These are phyloP conservation scores for Agrochola lychnidis DNA, from an alignment of 2,888 invertebrate species.

Conservation along the genomic window DNA sequence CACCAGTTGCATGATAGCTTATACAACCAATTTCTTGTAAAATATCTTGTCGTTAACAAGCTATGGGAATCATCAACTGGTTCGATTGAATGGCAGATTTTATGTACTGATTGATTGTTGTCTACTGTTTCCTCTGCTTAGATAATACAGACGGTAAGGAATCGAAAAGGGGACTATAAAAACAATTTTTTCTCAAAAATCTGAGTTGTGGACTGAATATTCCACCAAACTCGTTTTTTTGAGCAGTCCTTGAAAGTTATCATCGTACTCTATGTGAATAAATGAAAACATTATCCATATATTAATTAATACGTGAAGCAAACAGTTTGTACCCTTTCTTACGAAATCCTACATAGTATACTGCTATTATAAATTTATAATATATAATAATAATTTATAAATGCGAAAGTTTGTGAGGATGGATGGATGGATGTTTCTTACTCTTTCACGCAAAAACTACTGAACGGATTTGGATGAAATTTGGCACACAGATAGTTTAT, in stretches of 20 bases:
- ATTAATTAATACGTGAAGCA: too few relatives aligned
- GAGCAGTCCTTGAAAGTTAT: background rate
- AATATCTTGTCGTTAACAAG: background rate
- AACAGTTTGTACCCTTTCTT: too few relatives aligned
- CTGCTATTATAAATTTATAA: too few relatives aligned
- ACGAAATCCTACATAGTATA: too few relatives aligned
- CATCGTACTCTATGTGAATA: background rate
- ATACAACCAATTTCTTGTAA: conserved; percentile 39
- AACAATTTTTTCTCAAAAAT: background rate
- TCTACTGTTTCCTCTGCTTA: background rate
- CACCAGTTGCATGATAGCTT: conserved; percentile 27
- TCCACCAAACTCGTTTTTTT: too few relatives aligned
- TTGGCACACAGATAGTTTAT: too few relatives aligned
- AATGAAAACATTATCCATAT: too few relatives aligned
- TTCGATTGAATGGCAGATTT: background rate
- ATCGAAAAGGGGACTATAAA: background rate
- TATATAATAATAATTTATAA: too few relatives aligned
- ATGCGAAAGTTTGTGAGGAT: too few relatives aligned
- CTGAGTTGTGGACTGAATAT: background rate
- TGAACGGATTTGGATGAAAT: too few relatives aligned
- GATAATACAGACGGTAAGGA: background rate
- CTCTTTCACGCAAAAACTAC: too few relatives aligned
- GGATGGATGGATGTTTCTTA: too few relatives aligned
- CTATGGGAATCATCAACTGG: conserved; percentile 29
- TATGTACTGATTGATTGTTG: background rate